Evolutionary conservation across 2,888 invertebrate species (phyloP).

Genomic region (Magallana nippona): DNA sequence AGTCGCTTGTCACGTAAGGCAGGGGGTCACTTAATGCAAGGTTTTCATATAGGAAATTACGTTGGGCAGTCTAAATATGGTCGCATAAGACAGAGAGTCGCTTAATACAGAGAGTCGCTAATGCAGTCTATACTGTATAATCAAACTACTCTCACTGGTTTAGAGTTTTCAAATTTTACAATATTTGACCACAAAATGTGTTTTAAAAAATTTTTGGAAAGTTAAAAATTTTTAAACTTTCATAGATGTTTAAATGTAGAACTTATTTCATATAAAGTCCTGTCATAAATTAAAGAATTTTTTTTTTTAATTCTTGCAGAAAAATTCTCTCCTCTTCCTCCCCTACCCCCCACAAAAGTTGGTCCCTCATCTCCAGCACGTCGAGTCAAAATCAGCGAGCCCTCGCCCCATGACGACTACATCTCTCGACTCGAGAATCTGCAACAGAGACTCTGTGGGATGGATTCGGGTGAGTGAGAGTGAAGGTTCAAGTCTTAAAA

Average conservation of each 20-base stretch:
- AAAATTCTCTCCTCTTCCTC: conserved; percentile 59
- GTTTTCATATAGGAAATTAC: no score
- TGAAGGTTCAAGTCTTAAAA: not conserved
- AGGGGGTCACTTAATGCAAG: no score
- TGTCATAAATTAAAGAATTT: not conserved
- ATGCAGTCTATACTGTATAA: no score
- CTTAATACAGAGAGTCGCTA: no score
- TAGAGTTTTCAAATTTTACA: no score
- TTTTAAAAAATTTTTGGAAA: no score
- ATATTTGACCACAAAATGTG: no score
- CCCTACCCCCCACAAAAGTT: conserved; percentile 31
- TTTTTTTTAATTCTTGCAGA: conserved; percentile 50
- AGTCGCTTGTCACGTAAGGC: no score
- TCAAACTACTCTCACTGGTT: no score
- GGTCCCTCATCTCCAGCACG: conserved; percentile 52
- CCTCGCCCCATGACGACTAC: conserved; percentile 64
- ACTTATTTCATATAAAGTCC: no score
- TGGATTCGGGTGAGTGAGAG: conserved; percentile 47
- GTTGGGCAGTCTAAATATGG: no score
- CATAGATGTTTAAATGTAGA: not conserved
- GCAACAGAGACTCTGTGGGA: conserved; percentile 62
- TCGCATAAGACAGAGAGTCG: no score
- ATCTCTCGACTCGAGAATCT: conserved; percentile 69
- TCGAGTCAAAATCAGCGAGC: conserved; percentile 50
- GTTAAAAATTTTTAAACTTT: not conserved